These are phyloP conservation scores for Rhea pennata DNA, from an alignment of 2,113 vertebrate genomes.

Conservation along the genomic window DNA sequence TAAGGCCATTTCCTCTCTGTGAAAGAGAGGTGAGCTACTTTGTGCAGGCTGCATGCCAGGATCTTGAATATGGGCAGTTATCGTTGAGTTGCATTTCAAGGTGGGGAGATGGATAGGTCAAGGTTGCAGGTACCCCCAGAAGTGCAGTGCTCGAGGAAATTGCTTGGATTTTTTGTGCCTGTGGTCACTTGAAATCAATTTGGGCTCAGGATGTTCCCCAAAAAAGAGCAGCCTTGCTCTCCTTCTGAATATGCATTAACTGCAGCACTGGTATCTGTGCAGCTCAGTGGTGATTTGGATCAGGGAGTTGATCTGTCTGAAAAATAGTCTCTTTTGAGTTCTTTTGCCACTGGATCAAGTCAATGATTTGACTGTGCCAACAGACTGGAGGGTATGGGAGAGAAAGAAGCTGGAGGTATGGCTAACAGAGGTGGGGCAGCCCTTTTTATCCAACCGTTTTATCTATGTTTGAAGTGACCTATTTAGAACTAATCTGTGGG, in stretches of 20 bases:
- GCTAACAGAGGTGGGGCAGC: neutral
- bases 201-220: neutral
- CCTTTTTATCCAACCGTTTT: neutral
- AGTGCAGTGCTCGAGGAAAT: neutral
- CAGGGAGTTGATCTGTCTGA: neutral
- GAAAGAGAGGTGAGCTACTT: neutral
- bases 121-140: neutral
- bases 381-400: neutral
- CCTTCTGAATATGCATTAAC: neutral
- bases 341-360: neutral
- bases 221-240: neutral
- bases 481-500: neutral
- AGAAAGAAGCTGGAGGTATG: neutral
- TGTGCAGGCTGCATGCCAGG: neutral
- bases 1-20: rapidly evolving
- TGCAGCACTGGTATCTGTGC: neutral
- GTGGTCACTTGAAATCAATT: neutral
- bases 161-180: neutral
- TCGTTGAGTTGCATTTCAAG: neutral
- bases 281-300: neutral
- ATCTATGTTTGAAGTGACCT: neutral
- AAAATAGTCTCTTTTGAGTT: neutral
- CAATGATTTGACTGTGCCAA: neutral
- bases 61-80: neutral
- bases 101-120: rapidly evolving